phyloP scores from a whole-genome alignment of 2,888 invertebrate genomes.

The Ellobium chinense region DNA sequence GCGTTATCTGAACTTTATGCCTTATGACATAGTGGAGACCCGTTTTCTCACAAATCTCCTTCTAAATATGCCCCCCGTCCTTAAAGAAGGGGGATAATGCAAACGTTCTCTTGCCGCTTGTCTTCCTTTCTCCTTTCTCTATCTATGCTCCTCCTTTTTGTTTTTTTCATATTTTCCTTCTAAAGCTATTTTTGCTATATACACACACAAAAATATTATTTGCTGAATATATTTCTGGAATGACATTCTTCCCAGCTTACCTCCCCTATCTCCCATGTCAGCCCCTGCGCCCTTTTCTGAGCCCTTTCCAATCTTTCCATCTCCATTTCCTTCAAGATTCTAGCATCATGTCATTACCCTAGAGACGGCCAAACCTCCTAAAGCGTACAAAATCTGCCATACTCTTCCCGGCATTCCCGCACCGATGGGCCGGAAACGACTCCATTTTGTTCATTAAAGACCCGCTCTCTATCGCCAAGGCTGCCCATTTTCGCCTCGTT shows the following conservation, averaged over 20 bases:
- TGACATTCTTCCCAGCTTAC: too few species aligned
- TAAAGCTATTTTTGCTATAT: too few species aligned
- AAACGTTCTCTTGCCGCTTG: not conserved
- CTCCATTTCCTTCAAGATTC: not conserved
- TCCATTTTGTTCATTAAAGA: constrained; percentile 48
- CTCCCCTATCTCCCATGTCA: too few species aligned
- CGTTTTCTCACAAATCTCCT: not conserved
- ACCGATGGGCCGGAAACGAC: constrained; percentile 41
- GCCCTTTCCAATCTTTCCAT: not conserved
- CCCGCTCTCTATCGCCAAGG: constrained; percentile 39
- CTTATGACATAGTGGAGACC: too few species aligned
- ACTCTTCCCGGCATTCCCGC: constrained; percentile 26
- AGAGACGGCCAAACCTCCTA: constrained; percentile 31
- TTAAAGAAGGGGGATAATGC: too few species aligned
- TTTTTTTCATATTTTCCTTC: too few species aligned
- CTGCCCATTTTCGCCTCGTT: constrained; percentile 46
- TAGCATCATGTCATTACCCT: constrained; percentile 33
- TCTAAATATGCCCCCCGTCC: too few species aligned
- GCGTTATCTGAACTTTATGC: too few species aligned
- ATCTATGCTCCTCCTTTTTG: not conserved
- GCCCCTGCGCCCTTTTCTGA: not conserved
- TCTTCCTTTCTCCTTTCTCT: not conserved
- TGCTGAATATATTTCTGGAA: too few species aligned
- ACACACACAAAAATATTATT: too few species aligned
- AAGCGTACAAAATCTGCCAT: constrained; percentile 41